These are phyloP conservation scores for Troilus luridus DNA, from an alignment of 2,888 invertebrate species.

Conservation along the genomic window DNA sequence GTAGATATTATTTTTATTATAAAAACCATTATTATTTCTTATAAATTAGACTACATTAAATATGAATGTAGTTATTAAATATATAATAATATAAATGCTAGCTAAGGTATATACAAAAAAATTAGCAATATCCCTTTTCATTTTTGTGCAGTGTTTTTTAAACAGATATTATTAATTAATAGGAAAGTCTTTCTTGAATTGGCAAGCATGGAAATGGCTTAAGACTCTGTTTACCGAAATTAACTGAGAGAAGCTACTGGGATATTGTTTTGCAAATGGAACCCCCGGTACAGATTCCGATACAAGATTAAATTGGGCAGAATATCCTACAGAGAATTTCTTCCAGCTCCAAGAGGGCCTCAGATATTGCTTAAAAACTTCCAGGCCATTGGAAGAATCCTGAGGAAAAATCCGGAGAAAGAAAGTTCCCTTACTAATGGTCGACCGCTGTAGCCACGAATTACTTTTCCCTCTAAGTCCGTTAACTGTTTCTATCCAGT, in stretches of 20 bases:
- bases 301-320: conserved; percentile 25
- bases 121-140: too few species aligned
- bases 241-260: neutral
- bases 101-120: too few species aligned
- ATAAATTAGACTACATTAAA: too few species aligned
- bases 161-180: too few species aligned
- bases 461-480: conserved; percentile 23
- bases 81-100: too few species aligned
- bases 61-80: too few species aligned
- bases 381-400: neutral
- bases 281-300: neutral
- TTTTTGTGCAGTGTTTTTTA: too few species aligned
- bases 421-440: conserved; percentile 31
- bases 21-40: too few species aligned
- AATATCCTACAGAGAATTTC: neutral
- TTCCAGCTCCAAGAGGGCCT: neutral
- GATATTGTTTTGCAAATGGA: neutral
- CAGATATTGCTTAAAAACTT: conserved; percentile 15
- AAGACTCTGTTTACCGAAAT: neutral
- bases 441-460: neutral
- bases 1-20: too few species aligned
- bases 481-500: conserved; percentile 17
- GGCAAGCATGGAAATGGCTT: too few species aligned
- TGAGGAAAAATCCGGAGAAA: neutral
- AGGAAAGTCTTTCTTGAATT: too few species aligned